Evolutionary conservation across 1,140 invertebrate genomes (phyloP).

Genomic region (Zophobas atratus): DNA sequence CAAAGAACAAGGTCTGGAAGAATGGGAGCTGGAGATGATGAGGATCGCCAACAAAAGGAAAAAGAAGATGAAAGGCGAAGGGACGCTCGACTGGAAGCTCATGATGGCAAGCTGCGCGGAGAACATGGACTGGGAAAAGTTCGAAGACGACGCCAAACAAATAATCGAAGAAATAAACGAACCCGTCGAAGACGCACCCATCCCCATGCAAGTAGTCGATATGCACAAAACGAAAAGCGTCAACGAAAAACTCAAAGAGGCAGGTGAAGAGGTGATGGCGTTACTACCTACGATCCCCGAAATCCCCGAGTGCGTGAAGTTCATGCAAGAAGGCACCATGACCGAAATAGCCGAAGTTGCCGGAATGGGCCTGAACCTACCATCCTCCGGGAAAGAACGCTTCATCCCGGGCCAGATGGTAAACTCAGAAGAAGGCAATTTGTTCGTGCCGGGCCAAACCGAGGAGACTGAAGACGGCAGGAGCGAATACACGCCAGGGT

Average conservation of each 20-base stretch:
- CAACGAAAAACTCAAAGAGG: conserved; percentile 70
- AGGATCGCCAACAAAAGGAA: conserved; percentile 63
- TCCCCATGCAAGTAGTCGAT: conserved; percentile 69
- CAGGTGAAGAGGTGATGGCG: conserved; percentile 70
- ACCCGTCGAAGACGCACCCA: conserved; percentile 63
- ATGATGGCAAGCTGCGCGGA: conserved; percentile 61
- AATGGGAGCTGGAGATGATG: conserved; percentile 71
- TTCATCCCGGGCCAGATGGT: conserved; percentile 76
- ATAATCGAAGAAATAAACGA: conserved; percentile 63
- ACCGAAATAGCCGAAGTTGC: conserved; percentile 74
- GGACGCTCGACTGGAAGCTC: conserved; percentile 62
- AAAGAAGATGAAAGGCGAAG: conserved; percentile 67
- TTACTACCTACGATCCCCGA: conserved; percentile 75
- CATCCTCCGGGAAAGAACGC: conserved; percentile 69
- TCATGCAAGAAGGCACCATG: conserved; percentile 75
- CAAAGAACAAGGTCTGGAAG: conserved; percentile 77
- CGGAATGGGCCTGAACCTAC: conserved; percentile 77
- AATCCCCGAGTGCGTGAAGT: conserved; percentile 75
- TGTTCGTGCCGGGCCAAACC: conserved; percentile 83
- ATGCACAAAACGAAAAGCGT: conserved; percentile 74
- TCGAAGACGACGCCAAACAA: conserved; percentile 68
- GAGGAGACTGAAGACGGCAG: conserved; percentile 75
- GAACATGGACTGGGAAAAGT: conserved; percentile 66
- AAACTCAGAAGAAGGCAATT: conserved; percentile 76
- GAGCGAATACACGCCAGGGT: conserved; percentile 79